Percentiles rank a stretch among this genome's conserved stretches.
Evolutionary conservation across 2,113 vertebrate genomes (phyloP).

Genomic region (Cricetomys ansorgei): DNA sequence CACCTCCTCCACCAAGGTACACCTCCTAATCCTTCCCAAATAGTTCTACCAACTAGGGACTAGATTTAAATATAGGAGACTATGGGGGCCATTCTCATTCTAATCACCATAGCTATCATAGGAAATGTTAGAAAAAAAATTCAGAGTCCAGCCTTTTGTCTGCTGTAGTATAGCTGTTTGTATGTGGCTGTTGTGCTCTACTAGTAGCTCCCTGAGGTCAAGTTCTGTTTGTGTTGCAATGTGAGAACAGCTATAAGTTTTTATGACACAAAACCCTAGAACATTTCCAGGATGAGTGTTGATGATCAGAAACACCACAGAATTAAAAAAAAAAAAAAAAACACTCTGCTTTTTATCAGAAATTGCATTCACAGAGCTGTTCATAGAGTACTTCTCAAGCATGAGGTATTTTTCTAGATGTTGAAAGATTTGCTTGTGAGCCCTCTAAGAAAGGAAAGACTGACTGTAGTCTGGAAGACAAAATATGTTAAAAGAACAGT

Average conservation of each 20-base stretch:
- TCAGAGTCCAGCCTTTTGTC: not conserved
- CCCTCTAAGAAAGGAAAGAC: not conserved
- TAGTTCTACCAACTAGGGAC: not conserved
- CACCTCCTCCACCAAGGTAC: not conserved
- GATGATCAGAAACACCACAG: not conserved
- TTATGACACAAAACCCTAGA: not conserved
- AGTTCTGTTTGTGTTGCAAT: not conserved
- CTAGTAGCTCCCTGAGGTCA: not conserved
- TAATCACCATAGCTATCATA: not conserved
- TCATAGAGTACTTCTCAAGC: not conserved
- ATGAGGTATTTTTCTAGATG: not conserved
- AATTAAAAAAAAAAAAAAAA: not conserved
- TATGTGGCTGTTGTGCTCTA: not conserved
- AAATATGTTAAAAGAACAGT: not conserved
- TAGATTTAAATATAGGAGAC: not conserved
- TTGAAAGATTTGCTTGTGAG: not conserved
- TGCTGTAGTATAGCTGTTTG: not conserved
- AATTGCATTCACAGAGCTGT: not conserved
- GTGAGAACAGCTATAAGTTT: not conserved
- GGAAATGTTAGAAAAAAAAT: not conserved
- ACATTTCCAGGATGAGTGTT: not conserved
- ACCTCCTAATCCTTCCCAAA: not conserved
- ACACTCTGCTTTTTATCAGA: conserved; percentile 6
- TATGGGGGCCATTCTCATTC: not conserved
- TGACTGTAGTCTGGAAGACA: not conserved